A percentile compares a stretch with the other conserved stretches of the same genome.
phyloP scores from a whole-genome alignment of 2,113 vertebrate species.

The Siniperca knerii region DNA sequence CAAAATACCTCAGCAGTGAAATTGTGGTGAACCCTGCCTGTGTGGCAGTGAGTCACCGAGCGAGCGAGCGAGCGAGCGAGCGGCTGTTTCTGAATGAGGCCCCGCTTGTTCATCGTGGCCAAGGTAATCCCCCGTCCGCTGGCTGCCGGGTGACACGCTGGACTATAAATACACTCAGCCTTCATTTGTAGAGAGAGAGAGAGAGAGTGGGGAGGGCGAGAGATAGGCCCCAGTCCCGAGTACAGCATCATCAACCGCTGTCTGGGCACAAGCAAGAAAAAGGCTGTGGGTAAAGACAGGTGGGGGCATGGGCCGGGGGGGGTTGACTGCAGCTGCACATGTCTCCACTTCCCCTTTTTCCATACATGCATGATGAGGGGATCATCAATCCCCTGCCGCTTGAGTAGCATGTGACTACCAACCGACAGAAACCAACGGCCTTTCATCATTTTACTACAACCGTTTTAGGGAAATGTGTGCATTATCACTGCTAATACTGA shows the following conservation, averaged over 20 bases:
- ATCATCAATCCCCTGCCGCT: constrained; percentile 16
- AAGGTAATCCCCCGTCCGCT: constrained; percentile 81
- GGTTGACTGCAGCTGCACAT: constrained; percentile 62
- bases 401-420: background rate
- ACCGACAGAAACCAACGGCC: constrained; percentile 15
- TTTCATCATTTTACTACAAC: constrained; percentile 42
- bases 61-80: constrained; percentile 32
- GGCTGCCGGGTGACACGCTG: constrained; percentile 75
- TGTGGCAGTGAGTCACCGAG: constrained; percentile 74
- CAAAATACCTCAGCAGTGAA: constrained; percentile 60
- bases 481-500: background rate
- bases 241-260: constrained; percentile 76
- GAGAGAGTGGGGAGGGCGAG: constrained; percentile 25
- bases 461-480: constrained; percentile 14
- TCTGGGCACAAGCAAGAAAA: constrained; percentile 65
- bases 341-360: constrained; percentile 51
- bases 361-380: constrained; percentile 27
- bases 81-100: constrained; percentile 75
- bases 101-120: constrained; percentile 68
- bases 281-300: constrained; percentile 35
- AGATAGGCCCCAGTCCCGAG: constrained; percentile 42
- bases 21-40: constrained; percentile 58
- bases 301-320: constrained; percentile 14
- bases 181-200: constrained; percentile 65
- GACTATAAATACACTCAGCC: constrained; percentile 83